These are phyloP conservation scores for Brachyalestes nurse DNA, from an alignment of 2,797 vertebrate species.

Conservation along the genomic window DNA sequence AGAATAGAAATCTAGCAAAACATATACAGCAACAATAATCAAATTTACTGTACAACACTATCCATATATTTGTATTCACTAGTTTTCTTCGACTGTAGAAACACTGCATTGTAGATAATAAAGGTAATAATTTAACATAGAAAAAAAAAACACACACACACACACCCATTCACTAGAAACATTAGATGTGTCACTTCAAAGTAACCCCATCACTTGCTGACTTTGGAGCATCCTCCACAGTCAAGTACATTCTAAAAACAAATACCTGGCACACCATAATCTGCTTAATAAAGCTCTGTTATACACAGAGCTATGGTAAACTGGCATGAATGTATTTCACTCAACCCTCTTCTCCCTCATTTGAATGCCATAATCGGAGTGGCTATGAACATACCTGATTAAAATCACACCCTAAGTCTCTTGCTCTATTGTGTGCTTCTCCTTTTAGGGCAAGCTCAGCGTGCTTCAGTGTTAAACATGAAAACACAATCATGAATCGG, in stretches of 20 bases:
- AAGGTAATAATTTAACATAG: constrained; percentile 74
- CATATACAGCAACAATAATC: constrained; percentile 87
- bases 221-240: constrained; percentile 40
- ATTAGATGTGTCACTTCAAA: constrained; percentile 55
- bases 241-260: constrained; percentile 59
- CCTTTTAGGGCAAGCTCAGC: constrained; percentile 28
- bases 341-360: background rate
- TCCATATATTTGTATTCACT: constrained; percentile 67
- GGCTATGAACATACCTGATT: constrained; percentile 27
- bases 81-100: constrained; percentile 83
- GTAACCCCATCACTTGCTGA: constrained; percentile 58
- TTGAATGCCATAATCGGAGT: constrained; percentile 25
- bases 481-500: constrained; percentile 35
- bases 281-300: constrained; percentile 33
- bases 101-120: constrained; percentile 74
- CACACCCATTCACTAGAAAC: constrained; percentile 72
- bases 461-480: constrained; percentile 36
- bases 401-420: background rate
- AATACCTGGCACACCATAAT: constrained; percentile 29
- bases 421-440: constrained; percentile 39
- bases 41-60: constrained; percentile 85
- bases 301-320: constrained; percentile 23
- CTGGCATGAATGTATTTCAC: constrained; percentile 10
- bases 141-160: constrained; percentile 64
- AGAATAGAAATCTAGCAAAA: constrained; percentile 92